phyloP scores from a whole-genome alignment of 2,113 vertebrate genomes.

The Eira barbara region DNA sequence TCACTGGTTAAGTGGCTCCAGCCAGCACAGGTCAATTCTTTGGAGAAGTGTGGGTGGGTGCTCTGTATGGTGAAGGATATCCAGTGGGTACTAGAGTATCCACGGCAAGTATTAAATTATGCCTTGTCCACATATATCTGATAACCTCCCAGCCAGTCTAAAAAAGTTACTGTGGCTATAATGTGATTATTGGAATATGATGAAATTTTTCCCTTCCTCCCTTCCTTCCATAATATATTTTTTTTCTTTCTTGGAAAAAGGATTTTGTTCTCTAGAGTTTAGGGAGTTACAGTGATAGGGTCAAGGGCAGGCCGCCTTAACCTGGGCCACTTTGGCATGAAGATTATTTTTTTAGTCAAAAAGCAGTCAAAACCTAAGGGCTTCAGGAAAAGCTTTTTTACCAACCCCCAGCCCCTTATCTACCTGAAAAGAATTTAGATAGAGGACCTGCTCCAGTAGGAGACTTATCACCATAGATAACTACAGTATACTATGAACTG shows the following conservation, averaged over 20 bases:
- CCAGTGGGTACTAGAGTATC: not conserved
- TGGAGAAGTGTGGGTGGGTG: not conserved
- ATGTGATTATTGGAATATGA: not conserved
- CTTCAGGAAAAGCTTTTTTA: not conserved
- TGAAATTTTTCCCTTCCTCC: not conserved
- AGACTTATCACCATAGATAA: not conserved
- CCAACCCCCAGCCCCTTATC: rapidly evolving
- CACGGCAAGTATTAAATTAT: not conserved
- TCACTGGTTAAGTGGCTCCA: not conserved
- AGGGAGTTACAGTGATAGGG: not conserved
- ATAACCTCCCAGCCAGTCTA: not conserved
- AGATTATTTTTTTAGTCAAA: not conserved
- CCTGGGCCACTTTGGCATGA: not conserved
- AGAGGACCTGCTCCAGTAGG: not conserved
- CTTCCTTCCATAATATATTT: not conserved
- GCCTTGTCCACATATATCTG: not conserved
- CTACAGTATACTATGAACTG: not conserved
- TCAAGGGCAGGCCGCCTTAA: not conserved
- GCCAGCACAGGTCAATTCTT: not conserved
- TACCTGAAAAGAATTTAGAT: not conserved
- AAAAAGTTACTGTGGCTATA: not conserved
- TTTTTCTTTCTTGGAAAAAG: not conserved
- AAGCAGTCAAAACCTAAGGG: not conserved
- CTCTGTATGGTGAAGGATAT: not conserved
- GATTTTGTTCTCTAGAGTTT: not conserved